Percentiles rank a stretch among this genome's conserved stretches.
Evolutionary conservation across 2,113 vertebrate species (phyloP).

Genomic region (Turnix velox): DNA sequence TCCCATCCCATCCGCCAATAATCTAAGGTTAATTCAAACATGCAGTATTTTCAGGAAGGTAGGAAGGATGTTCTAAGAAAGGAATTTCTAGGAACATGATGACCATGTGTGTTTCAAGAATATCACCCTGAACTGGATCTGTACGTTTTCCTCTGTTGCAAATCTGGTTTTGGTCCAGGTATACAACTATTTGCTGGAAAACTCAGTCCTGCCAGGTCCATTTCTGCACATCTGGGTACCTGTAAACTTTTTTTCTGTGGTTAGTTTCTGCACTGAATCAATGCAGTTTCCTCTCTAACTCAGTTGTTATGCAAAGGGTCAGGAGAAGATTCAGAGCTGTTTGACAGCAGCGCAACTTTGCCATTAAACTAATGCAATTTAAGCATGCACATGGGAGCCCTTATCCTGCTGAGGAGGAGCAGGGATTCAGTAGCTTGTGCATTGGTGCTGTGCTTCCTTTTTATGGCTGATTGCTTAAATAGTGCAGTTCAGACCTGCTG

Average conservation of each 20-base stretch:
- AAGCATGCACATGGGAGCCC: fast-evolving
- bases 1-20: not conserved
- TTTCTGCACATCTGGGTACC: not conserved
- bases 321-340: not conserved
- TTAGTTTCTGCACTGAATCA: not conserved
- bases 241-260: not conserved
- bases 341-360: not conserved
- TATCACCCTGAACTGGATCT: not conserved
- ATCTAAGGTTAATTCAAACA: not conserved
- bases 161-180: not conserved
- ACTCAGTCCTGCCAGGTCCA: not conserved
- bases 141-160: not conserved
- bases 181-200: not conserved
- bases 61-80: not conserved
- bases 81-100: not conserved
- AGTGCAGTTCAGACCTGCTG: not conserved
- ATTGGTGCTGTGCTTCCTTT: not conserved
- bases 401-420: not conserved
- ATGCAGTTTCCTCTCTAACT: not conserved
- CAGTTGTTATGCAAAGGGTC: not conserved
- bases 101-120: not conserved
- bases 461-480: not conserved
- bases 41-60: not conserved
- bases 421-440: not conserved
- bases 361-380: not conserved